Conservation (phyloP, 2,888 invertebrate genomes). For the Hedya salicella region DNA sequence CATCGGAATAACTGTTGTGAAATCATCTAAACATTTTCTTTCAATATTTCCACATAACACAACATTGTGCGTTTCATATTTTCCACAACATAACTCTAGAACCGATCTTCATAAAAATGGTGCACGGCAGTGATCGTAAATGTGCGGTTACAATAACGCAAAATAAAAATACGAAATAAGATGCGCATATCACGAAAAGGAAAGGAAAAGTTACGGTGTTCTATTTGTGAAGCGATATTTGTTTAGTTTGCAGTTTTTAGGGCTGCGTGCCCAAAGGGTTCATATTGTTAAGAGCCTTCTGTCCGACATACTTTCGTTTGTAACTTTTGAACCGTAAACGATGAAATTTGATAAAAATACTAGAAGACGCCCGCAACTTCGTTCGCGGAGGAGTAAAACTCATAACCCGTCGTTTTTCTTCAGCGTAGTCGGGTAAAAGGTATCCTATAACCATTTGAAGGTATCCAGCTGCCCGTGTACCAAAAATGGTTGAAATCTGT, state of each 20-base stretch:
- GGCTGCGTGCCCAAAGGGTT: too few relatives aligned
- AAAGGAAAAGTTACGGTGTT: constrained; percentile 9
- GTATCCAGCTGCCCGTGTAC: too few relatives aligned
- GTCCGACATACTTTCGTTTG: too few relatives aligned
- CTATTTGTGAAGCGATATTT: neutral
- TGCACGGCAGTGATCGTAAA: constrained; percentile 1
- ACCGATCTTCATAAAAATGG: constrained; percentile 23
- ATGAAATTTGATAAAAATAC: too few relatives aligned
- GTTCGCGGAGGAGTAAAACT: too few relatives aligned
- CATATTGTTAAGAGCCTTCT: too few relatives aligned
- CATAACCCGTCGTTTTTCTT: too few relatives aligned
- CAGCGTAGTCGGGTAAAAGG: too few relatives aligned
- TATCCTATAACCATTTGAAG: too few relatives aligned
- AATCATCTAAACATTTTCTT: neutral
- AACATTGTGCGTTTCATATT: neutral
- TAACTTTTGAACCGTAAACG: too few relatives aligned
- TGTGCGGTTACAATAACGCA: neutral
- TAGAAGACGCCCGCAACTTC: too few relatives aligned
- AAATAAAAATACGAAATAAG: constrained; percentile 7
- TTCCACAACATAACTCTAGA: constrained; percentile 11
- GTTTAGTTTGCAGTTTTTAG: neutral
- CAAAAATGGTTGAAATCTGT: too few relatives aligned
- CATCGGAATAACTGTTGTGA: neutral
- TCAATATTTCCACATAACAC: neutral
- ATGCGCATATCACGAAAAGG: neutral